Evolutionary conservation across 2,113 vertebrate genomes (phyloP), one percentile per base, ranked within the genome.

Genomic region (Etheostoma cragini): DNA sequence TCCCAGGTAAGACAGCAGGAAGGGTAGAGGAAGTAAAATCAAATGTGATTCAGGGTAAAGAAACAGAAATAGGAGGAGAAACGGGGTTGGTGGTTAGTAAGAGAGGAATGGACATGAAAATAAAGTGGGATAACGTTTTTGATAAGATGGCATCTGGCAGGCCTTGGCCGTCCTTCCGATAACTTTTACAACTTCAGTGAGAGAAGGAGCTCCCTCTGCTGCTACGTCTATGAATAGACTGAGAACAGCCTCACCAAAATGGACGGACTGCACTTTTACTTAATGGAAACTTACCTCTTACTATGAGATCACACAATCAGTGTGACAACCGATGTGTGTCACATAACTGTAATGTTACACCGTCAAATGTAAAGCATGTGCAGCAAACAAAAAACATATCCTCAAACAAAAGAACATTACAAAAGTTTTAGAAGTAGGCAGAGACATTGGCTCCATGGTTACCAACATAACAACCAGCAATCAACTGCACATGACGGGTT

Each of bases 121-220:
- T 54, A 14, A 66, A 57, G 17, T 12, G 46, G 57, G 68, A 66
- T 89, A 45, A 69, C 30, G 69, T 64, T 69, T 91, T 80, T 85
- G 70, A 89, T 53, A 69, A 57, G 65, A 88, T 89, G 50, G 45
- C 5, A 42, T 63, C 42, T 77, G 49, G 45, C 64, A 83, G 73
- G 19, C 4, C 13, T 68, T 68, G 49, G 67, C 74, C 5, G 5
- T 61, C 49, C 8, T 12, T 24, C 6, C 0, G 17, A 58, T 61
- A 81, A 67, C 70, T 54, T 88, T 86, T 52, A 56, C 26, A 79
- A 52, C 80, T 54, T 0, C 22, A 68, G 22, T 22, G 72, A 49
- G 54, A 81, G 5, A 84, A 19, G 75, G 57, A 80, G 89, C 88
- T 81, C 87, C 92, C 84, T 74, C 92, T 92, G 67, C 85, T 90